A percentile compares a stretch with the other conserved stretches of the same genome.
phyloP scores from a whole-genome alignment of 2,888 invertebrate genomes.

The Parochlus steinenii region DNA sequence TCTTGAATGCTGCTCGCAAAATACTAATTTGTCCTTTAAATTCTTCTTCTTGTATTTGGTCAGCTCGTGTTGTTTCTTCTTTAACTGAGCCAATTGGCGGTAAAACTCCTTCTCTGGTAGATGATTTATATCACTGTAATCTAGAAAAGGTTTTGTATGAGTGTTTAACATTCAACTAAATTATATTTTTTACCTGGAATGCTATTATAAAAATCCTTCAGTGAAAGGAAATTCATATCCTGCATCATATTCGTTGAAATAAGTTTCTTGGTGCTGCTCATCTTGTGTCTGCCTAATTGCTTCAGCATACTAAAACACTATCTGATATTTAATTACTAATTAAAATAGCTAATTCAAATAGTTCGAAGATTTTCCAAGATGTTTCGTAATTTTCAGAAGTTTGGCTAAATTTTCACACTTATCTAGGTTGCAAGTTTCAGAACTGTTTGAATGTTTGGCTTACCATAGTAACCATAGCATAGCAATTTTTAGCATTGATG shows the following conservation, averaged over 20 bases:
- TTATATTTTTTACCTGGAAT: conserved; percentile 38
- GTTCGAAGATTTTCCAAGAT: no score
- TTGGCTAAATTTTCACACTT: no score
- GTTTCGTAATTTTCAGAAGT: no score
- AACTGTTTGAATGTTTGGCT: no score
- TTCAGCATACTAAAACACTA: no score
- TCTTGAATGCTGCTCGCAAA: conserved; percentile 5
- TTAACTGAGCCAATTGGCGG: conserved; percentile 45
- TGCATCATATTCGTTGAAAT: conserved; percentile 1
- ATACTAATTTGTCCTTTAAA: conserved; percentile 1
- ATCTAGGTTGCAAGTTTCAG: no score
- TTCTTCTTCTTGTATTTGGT: conserved; percentile 5
- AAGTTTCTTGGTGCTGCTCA: conserved; percentile 9
- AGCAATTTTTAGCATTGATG: no score
- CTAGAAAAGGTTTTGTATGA: conserved; percentile 20
- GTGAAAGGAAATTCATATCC: conserved; percentile 34
- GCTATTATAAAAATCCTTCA: conserved; percentile 57
- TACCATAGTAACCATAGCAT: no score
- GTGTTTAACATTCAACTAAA: neutral
- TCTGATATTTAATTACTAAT: no score
- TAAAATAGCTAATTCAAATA: no score
- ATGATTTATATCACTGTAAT: conserved; percentile 61
- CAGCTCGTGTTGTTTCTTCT: conserved; percentile 42
- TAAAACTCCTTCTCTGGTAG: conserved; percentile 59
- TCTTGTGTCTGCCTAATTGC: conserved; percentile 5